Conservation (phyloP, 2,888 invertebrate species). For the Aporophyla nigra region DNA sequence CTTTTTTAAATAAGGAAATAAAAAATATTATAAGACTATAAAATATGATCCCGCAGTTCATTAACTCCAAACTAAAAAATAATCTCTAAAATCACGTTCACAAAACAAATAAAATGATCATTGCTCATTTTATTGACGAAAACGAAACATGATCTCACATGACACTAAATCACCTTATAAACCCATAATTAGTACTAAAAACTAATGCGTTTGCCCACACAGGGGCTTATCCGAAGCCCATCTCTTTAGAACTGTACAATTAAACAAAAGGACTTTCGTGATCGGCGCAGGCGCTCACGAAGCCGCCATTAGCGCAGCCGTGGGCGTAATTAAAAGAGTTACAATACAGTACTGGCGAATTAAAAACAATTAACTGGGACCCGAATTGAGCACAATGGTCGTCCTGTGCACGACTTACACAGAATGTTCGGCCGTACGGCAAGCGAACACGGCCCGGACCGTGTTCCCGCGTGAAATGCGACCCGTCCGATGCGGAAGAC, state of each 20-base stretch:
- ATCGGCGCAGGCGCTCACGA: slow-evolving; percentile 83
- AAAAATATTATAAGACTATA: slow-evolving; percentile 44
- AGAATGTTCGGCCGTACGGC: slow-evolving; percentile 61
- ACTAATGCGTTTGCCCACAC: slow-evolving; percentile 69
- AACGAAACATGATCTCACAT: slow-evolving; percentile 60
- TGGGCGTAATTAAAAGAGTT: slow-evolving; percentile 90
- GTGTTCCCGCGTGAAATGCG: slow-evolving; percentile 68
- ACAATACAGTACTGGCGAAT: slow-evolving; percentile 87
- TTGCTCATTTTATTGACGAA: slow-evolving; percentile 52
- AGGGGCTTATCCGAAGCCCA: slow-evolving; percentile 72
- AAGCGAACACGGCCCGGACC: slow-evolving; percentile 60
- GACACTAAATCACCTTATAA: slow-evolving; percentile 65
- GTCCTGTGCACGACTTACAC: slow-evolving; percentile 81
- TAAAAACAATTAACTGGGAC: slow-evolving; percentile 89
- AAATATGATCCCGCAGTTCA: slow-evolving; percentile 47
- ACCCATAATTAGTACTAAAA: slow-evolving; percentile 68
- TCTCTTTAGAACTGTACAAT: slow-evolving; percentile 79
- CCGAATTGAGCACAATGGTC: slow-evolving; percentile 89
- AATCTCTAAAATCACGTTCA: slow-evolving; percentile 38
- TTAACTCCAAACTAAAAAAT: slow-evolving; percentile 45
- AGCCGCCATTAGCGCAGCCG: slow-evolving; percentile 85
- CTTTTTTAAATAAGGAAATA: slow-evolving; percentile 18
- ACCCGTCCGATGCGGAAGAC: slow-evolving; percentile 65
- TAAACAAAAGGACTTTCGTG: slow-evolving; percentile 82
- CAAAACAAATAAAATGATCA: slow-evolving; percentile 32